These are phyloP conservation scores for Andricus quercusramuli DNA, from an alignment of 2,888 invertebrate genomes.

Conservation along the genomic window DNA sequence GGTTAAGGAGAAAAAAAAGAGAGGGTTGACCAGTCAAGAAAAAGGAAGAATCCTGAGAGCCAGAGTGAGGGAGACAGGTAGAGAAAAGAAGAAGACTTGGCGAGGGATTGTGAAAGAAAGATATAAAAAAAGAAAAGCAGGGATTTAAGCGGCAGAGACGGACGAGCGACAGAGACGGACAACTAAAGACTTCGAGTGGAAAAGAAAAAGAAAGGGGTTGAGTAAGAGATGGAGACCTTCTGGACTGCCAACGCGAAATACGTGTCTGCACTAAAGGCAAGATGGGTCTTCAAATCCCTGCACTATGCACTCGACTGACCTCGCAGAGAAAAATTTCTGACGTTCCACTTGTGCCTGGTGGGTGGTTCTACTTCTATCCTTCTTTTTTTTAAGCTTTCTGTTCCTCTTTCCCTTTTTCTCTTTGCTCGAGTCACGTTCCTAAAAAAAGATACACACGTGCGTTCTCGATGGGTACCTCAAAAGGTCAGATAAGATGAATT, in stretches of 20 bases:
- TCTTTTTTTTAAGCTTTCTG: neutral
- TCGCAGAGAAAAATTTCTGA: slow-evolving; percentile 41
- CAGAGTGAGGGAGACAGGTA: slow-evolving; percentile 48
- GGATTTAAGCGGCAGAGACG: slow-evolving; percentile 40
- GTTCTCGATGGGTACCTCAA: neutral
- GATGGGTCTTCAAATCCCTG: slow-evolving; percentile 5
- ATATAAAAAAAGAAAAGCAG: slow-evolving; percentile 47
- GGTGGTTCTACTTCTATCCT: slow-evolving; percentile 22
- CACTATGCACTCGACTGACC: slow-evolving; percentile 36
- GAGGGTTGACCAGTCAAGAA: slow-evolving; percentile 19
- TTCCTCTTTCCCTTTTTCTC: neutral
- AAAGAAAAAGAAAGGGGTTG: slow-evolving; percentile 45
- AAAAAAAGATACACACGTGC: neutral
- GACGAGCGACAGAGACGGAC: slow-evolving; percentile 2
- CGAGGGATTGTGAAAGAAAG: slow-evolving; percentile 38
- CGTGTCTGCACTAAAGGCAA: slow-evolving; percentile 1
- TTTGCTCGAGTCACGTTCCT: slow-evolving; percentile 1
- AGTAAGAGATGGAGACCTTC: slow-evolving; percentile 36
- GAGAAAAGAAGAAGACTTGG: slow-evolving; percentile 45
- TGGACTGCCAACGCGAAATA: slow-evolving; percentile 1
- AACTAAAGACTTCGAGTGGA: slow-evolving; percentile 41
- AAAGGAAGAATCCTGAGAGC: slow-evolving; percentile 24
- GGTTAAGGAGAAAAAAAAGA: slow-evolving; percentile 45
- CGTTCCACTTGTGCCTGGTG: slow-evolving; percentile 37
- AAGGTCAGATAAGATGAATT: slow-evolving; percentile 6